These are phyloP conservation scores for Parauchenoglanis punctatus DNA, from an alignment of 2,797 vertebrate species.

Conservation along the genomic window DNA sequence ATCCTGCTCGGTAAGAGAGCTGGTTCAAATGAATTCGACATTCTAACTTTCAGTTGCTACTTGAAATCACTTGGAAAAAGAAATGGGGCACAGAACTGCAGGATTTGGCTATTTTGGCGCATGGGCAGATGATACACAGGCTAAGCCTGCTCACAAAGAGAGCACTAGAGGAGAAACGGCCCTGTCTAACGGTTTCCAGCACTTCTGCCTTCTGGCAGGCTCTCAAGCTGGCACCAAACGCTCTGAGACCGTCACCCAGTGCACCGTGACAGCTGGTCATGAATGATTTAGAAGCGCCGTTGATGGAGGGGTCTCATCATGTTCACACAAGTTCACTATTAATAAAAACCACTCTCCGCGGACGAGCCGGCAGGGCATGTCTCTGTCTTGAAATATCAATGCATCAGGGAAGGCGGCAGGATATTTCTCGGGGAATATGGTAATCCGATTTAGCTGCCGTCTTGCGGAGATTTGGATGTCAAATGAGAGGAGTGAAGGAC, in stretches of 20 bases:
- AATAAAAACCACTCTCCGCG: slow-evolving; percentile 47
- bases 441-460: slow-evolving; percentile 22
- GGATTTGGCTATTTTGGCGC: slow-evolving; percentile 42
- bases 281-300: slow-evolving; percentile 60
- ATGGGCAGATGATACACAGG: slow-evolving; percentile 36
- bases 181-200: slow-evolving; percentile 31
- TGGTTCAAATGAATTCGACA: slow-evolving; percentile 8
- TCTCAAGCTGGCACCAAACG: slow-evolving; percentile 42
- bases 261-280: slow-evolving; percentile 61
- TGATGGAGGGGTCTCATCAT: slow-evolving; percentile 56
- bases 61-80: not conserved
- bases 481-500: slow-evolving; percentile 17
- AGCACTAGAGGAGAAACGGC: slow-evolving; percentile 26
- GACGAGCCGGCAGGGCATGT: slow-evolving; percentile 38
- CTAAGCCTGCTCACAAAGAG: slow-evolving; percentile 38
- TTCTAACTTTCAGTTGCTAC: slow-evolving; percentile 4
- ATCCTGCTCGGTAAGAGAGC: not conserved
- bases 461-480: slow-evolving; percentile 12
- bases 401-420: slow-evolving; percentile 30
- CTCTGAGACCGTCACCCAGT: slow-evolving; percentile 49
- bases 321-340: slow-evolving; percentile 60
- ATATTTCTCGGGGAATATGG: slow-evolving; percentile 28
- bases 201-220: slow-evolving; percentile 48
- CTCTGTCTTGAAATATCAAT: slow-evolving; percentile 29
- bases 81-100: not conserved